Conservation (phyloP, 1,140 invertebrate genomes). For the Scaptomyza graminum region DNA sequence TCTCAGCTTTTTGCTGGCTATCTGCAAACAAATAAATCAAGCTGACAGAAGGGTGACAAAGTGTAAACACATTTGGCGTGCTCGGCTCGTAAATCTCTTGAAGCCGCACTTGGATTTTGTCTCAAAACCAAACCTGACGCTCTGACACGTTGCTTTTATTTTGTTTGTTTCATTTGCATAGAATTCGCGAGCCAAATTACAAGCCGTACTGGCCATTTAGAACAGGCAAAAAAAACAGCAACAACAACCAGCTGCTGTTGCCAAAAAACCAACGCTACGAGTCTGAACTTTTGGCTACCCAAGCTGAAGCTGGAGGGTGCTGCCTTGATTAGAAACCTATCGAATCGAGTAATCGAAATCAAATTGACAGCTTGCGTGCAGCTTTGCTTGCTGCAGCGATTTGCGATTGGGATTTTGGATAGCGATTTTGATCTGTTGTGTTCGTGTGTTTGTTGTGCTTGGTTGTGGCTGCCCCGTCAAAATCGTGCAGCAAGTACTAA, state of each 20-base stretch:
- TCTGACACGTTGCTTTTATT: constrained; percentile 58
- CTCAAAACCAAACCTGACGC: constrained; percentile 63
- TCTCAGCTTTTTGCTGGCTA: constrained; percentile 62
- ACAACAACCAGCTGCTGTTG: neutral
- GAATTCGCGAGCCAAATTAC: constrained; percentile 61
- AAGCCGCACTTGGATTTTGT: constrained; percentile 71
- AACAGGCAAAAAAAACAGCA: constrained; percentile 45
- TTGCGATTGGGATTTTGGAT: constrained; percentile 24
- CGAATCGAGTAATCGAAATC: constrained; percentile 29
- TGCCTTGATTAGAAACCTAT: constrained; percentile 24
- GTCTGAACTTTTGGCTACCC: constrained; percentile 32
- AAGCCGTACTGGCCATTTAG: constrained; percentile 65
- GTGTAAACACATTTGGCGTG: constrained; percentile 83
- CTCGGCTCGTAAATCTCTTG: constrained; percentile 76
- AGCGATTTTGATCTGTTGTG: constrained; percentile 44
- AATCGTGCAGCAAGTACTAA: constrained; percentile 69
- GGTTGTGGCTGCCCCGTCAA: constrained; percentile 32
- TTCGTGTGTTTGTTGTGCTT: constrained; percentile 36
- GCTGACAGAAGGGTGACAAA: constrained; percentile 83
- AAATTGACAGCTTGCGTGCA: constrained; percentile 40
- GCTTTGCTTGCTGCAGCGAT: constrained; percentile 23
- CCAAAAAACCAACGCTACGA: constrained; percentile 14
- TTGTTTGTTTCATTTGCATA: constrained; percentile 75
- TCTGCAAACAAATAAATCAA: constrained; percentile 83
- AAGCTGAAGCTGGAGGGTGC: constrained; percentile 2